phyloP scores from a whole-genome alignment of 1,140 invertebrate genomes.

The Adoxophyes honmai region DNA sequence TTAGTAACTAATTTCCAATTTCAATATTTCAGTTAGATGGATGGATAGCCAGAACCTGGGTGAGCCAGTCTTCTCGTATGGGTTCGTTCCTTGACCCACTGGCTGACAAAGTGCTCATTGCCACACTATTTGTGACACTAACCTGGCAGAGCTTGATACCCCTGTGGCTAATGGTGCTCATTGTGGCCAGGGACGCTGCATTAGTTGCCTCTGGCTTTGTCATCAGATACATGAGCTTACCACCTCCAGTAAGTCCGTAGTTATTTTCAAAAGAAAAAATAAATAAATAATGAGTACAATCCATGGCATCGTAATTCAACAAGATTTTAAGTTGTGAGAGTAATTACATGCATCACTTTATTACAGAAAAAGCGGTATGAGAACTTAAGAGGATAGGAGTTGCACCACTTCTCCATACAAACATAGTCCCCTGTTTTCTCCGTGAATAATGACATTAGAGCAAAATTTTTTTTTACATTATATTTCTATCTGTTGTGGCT shows the following conservation, averaged over 20 bases:
- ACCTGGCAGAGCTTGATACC: slow-evolving; percentile 93
- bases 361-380: no score
- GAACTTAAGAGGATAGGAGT: no score
- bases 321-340: no score
- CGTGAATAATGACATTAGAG: no score
- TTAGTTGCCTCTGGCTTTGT: slow-evolving; percentile 90
- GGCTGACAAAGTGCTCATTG: slow-evolving; percentile 97
- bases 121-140: slow-evolving; percentile 90
- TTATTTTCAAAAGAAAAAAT: not conserved
- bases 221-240: slow-evolving; percentile 92
- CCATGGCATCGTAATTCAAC: no score
- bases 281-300: slow-evolving; percentile 13
- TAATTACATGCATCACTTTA: no score
- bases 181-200: slow-evolving; percentile 90
- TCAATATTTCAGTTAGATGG: slow-evolving; percentile 90
- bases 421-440: no score
- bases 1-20: slow-evolving; percentile 30
- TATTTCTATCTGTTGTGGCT: no score
- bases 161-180: slow-evolving; percentile 88
- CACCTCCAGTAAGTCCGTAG: slow-evolving; percentile 85
- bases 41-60: slow-evolving; percentile 95
- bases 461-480: no score
- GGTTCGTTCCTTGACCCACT: slow-evolving; percentile 98
- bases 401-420: no score
- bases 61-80: slow-evolving; percentile 92